Conservation (phyloP, 92 coral and sea anemone genomes). For the Parazoanthus darwini region DNA sequence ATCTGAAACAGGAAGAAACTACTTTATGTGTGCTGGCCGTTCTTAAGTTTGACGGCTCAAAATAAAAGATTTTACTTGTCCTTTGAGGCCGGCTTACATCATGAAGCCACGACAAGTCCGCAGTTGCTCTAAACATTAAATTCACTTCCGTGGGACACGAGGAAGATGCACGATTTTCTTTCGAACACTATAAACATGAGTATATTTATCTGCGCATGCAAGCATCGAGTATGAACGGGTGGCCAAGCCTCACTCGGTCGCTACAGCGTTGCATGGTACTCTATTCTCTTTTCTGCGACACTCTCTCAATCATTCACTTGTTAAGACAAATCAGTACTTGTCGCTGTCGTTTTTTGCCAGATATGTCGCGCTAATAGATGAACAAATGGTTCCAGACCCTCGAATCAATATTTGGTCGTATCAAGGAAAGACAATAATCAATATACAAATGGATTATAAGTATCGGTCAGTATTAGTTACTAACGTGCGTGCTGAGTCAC, state of each 20-base stretch:
- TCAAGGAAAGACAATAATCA: neutral
- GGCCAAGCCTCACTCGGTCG: neutral
- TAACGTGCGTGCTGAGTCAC: neutral
- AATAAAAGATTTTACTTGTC: neutral
- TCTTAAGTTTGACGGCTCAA: too few relatives aligned
- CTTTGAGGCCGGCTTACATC: too few relatives aligned
- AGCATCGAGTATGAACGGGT: neutral
- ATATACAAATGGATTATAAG: neutral
- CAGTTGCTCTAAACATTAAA: neutral
- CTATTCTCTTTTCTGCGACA: neutral
- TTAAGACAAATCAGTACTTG: neutral
- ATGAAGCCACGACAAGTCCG: too few relatives aligned
- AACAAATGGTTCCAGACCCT: neutral
- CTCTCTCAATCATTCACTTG: neutral
- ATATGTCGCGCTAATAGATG: neutral
- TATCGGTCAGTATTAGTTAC: neutral
- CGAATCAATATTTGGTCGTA: neutral
- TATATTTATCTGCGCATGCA: neutral
- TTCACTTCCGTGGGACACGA: too few relatives aligned
- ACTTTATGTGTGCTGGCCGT: too few relatives aligned
- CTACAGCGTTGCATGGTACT: neutral
- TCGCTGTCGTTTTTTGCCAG: neutral
- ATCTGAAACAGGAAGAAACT: too few relatives aligned
- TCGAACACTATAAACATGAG: neutral
- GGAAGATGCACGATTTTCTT: neutral